phyloP scores from a whole-genome alignment of 2,797 vertebrate genomes.

The Cynodonichthys magdalenae region DNA sequence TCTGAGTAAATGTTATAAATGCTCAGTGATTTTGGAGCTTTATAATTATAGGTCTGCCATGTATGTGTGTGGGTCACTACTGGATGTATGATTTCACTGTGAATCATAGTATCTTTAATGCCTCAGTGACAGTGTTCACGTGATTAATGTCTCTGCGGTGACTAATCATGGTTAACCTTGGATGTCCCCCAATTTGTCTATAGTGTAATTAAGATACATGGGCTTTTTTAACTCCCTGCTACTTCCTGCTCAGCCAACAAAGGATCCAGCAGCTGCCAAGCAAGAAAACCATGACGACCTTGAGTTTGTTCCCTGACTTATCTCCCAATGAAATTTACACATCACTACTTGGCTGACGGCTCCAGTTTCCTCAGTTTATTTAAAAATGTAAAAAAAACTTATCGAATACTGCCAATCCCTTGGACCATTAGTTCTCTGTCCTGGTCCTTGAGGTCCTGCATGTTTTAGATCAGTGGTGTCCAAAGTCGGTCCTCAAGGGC shows the following conservation, averaged over 20 bases:
- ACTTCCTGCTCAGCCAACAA: constrained; percentile 36
- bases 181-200: constrained; percentile 53
- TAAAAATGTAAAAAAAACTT: no score
- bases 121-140: constrained; percentile 24
- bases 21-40: constrained; percentile 39
- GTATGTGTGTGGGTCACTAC: constrained; percentile 24
- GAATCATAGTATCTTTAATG: constrained; percentile 54
- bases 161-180: constrained; percentile 54
- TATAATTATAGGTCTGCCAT: constrained; percentile 21
- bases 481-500: no score
- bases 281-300: constrained; percentile 17
- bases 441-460: no score
- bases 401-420: no score
- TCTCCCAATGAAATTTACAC: constrained; percentile 15
- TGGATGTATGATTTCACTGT: constrained; percentile 49
- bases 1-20: constrained; percentile 39
- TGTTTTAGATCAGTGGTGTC: no score
- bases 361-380: background rate
- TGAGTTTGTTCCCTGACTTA: constrained; percentile 21
- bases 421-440: no score
- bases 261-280: constrained; percentile 23
- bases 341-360: constrained; percentile 1
- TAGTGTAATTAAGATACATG: constrained; percentile 34
- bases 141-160: constrained; percentile 40
- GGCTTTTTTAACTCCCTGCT: constrained; percentile 28